Conservation (phyloP, 92 coral and sea anemone genomes). For the Palythoa caribaeorum region DNA sequence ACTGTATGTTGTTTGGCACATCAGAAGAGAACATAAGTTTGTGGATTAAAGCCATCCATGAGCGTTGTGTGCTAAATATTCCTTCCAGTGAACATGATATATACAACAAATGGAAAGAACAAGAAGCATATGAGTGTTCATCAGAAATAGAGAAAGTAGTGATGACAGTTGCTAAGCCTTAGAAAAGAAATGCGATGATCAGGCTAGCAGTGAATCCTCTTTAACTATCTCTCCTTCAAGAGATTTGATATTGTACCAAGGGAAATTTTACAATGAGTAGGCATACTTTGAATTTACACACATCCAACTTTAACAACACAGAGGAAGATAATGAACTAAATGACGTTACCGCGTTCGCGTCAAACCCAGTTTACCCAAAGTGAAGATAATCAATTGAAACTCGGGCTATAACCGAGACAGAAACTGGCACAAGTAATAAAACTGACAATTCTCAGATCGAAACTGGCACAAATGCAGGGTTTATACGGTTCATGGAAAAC, state of each 20-base stretch:
- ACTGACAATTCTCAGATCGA: too few species aligned
- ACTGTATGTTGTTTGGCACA: slow-evolving; percentile 7
- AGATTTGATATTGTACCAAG: slow-evolving; percentile 19
- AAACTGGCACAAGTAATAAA: too few species aligned
- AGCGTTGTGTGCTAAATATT: slow-evolving; percentile 6
- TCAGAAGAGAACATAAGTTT: slow-evolving; percentile 8
- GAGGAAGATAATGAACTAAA: too few species aligned
- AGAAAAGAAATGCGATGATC: neutral
- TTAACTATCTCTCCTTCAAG: neutral
- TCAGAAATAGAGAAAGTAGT: slow-evolving; percentile 5
- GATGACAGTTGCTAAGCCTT: neutral
- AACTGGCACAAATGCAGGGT: too few species aligned
- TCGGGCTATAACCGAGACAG: too few species aligned
- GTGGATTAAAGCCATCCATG: slow-evolving; percentile 4
- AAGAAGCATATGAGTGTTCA: slow-evolving; percentile 22
- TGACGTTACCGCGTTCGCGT: too few species aligned
- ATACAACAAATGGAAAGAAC: slow-evolving; percentile 11
- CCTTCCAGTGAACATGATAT: neutral
- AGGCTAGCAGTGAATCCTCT: too few species aligned
- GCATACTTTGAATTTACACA: slow-evolving; percentile 23
- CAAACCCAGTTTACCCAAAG: too few species aligned
- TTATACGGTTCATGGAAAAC: too few species aligned
- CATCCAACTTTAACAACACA: too few species aligned
- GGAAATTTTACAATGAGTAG: slow-evolving; percentile 21
- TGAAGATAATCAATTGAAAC: too few species aligned